Base-by-base conservation (phyloP, 2,113 vertebrate species). In the Pandion haliaetus region DNA sequence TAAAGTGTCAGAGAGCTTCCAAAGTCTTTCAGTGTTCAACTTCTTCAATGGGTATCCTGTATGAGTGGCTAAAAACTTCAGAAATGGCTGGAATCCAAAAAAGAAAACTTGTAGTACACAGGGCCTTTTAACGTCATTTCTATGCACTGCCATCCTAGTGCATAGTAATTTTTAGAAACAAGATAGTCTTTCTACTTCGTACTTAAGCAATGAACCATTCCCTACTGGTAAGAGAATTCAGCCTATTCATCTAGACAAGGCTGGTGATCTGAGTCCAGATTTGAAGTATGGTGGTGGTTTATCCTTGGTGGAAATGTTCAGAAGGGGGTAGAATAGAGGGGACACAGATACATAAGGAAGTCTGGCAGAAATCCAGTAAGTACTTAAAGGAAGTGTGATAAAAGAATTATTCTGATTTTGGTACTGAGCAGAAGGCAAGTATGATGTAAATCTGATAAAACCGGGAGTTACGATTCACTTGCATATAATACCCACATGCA, bases 1-100 rank as follows among this genome's bases (percentile, higher is more conserved):
- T 78, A 97, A 92, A 66, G 95, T 94, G 73, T 98, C 97, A 65
- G 92, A 90, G 77, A 97, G 82, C 63, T 94, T 97, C 96, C 82
- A 93, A 29, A 95, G 88, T 82, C 76, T 92, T 80, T 83, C 82
- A 28, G 72, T 45, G 63, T 74, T 93, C 63, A 97, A 10, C 32
- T 93, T 88, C 44, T 93, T 97, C 72, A 91, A 2, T 54, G 86
- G 45, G 21, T 95, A 97, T 76, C 97, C 96, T 50, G 96, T 97
- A 42, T 95, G 71, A 55, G 52, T 54, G 77, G 93, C 95, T 89
- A 98, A 87, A 76, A 81, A 93, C 44, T 83, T 85, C 44, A 98
- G 72, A 89, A 98, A 97, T 45, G 94, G 70, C 98, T 98, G 93
- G 44, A 97, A 97, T 38, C 49, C 34, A 90, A 76, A 90, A 86